Evolutionary conservation across 2,797 vertebrate genomes (phyloP).

Genomic region (Dromococcyx pavoninus): DNA sequence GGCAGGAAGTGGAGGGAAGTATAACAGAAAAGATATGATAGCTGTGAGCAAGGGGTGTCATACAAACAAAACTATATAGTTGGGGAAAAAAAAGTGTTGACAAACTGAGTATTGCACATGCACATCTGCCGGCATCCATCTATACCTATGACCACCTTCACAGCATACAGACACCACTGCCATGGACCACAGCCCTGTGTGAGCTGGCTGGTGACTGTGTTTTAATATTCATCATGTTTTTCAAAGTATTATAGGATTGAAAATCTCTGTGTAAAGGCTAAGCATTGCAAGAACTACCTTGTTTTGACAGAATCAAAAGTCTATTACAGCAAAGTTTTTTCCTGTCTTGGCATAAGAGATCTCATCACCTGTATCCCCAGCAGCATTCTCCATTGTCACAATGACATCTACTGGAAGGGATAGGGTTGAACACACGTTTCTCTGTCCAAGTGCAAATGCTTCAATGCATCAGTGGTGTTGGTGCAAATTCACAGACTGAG

Average conservation of each 20-base stretch:
- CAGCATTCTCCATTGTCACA: slow-evolving; percentile 17
- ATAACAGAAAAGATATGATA: neutral
- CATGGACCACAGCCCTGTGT: neutral
- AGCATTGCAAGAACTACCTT: neutral
- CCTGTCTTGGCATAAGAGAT: neutral
- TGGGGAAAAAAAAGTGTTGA: neutral
- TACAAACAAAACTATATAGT: neutral
- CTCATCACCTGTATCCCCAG: neutral
- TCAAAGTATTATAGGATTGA: neutral
- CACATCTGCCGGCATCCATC: neutral
- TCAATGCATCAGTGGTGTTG: neutral
- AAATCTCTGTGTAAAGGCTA: neutral
- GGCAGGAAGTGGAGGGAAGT: no score
- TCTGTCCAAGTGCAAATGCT: neutral
- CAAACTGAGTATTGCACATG: neutral
- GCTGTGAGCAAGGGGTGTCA: neutral
- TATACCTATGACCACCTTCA: neutral
- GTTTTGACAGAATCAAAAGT: neutral
- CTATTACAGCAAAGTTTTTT: neutral
- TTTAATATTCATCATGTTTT: neutral
- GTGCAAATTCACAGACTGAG: neutral
- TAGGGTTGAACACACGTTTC: neutral
- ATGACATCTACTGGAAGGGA: slow-evolving; percentile 70
- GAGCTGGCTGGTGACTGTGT: neutral
- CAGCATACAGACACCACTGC: neutral